phyloP scores from a whole-genome alignment of 2,113 vertebrate species.

The Dolichallabes microphthalmus region DNA sequence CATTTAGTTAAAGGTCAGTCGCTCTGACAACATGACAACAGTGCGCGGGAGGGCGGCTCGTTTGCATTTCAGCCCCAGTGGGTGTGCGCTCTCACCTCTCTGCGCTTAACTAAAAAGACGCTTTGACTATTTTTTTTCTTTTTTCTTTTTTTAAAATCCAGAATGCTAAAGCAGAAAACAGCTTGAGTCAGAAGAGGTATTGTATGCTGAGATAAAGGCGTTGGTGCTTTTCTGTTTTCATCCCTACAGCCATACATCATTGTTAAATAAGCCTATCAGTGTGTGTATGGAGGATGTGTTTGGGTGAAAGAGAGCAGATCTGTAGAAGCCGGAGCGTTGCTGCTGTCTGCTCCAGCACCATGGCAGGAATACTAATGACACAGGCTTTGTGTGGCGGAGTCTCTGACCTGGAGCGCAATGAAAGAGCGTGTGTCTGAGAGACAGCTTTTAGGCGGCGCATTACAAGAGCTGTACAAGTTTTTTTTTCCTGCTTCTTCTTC shows the following conservation, averaged over 20 bases:
- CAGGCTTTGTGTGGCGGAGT: slow-evolving; percentile 43
- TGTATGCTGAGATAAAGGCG: slow-evolving; percentile 48
- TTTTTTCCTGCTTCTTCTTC: not conserved
- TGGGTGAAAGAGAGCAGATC: slow-evolving; percentile 48
- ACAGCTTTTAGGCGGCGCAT: not conserved
- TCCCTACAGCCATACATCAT: slow-evolving; percentile 55
- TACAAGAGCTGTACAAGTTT: not conserved
- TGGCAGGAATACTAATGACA: slow-evolving; percentile 54
- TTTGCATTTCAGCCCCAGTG: slow-evolving; percentile 44
- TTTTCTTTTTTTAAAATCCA: slow-evolving; percentile 17
- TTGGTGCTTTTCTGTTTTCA: slow-evolving; percentile 52
- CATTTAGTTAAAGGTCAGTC: slow-evolving; percentile 51
- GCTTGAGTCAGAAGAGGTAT: slow-evolving; percentile 42
- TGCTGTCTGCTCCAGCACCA: slow-evolving; percentile 40
- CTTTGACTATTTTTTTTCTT: slow-evolving; percentile 30
- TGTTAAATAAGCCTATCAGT: slow-evolving; percentile 54
- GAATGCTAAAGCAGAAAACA: slow-evolving; percentile 37
- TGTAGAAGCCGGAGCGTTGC: slow-evolving; percentile 37
- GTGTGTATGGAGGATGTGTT: slow-evolving; percentile 44
- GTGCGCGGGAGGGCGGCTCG: slow-evolving; percentile 26
- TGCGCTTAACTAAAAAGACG: slow-evolving; percentile 5
- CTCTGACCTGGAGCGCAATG: slow-evolving; percentile 40
- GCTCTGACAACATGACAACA: slow-evolving; percentile 43
- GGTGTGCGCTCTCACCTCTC: slow-evolving; percentile 24
- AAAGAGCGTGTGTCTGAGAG: slow-evolving; percentile 30